Conservation (phyloP, 2,113 vertebrate species). For the Ceyx melanurus region DNA sequence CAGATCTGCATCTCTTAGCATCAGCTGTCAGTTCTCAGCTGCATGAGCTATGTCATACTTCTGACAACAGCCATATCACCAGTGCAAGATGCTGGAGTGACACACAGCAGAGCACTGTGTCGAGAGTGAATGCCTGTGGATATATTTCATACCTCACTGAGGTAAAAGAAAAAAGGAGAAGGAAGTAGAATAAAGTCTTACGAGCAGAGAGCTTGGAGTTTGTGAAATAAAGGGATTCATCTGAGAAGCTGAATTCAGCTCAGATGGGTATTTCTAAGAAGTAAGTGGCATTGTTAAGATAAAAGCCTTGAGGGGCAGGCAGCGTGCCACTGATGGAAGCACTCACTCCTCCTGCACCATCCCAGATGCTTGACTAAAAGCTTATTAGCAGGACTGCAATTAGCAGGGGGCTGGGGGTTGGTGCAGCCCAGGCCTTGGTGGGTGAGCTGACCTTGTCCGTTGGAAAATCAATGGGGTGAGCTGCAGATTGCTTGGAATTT, state of each 20-base stretch:
- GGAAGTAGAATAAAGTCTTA: not conserved
- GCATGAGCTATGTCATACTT: not conserved
- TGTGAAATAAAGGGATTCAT: not conserved
- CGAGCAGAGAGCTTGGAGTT: not conserved
- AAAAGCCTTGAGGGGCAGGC: not conserved
- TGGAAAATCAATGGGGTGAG: not conserved
- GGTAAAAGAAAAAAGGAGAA: not conserved
- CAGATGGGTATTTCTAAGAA: not conserved
- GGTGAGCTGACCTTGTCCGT: not conserved
- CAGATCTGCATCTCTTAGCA: not conserved
- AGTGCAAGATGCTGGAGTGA: not conserved
- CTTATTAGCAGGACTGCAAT: not conserved
- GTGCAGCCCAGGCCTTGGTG: not conserved
- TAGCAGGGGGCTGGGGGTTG: not conserved
- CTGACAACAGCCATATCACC: constrained; percentile 18
- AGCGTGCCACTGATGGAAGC: not conserved
- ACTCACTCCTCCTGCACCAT: not conserved
- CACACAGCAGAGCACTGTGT: not conserved
- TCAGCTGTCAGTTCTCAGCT: not conserved
- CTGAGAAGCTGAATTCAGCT: not conserved
- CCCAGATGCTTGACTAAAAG: not conserved
- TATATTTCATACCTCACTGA: not conserved
- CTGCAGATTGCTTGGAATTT: not conserved
- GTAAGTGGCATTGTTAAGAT: fast-evolving
- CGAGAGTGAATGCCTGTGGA: not conserved